Base-by-base conservation (phyloP, 2,797 vertebrate species). In the Decapterus maruadsi region DNA sequence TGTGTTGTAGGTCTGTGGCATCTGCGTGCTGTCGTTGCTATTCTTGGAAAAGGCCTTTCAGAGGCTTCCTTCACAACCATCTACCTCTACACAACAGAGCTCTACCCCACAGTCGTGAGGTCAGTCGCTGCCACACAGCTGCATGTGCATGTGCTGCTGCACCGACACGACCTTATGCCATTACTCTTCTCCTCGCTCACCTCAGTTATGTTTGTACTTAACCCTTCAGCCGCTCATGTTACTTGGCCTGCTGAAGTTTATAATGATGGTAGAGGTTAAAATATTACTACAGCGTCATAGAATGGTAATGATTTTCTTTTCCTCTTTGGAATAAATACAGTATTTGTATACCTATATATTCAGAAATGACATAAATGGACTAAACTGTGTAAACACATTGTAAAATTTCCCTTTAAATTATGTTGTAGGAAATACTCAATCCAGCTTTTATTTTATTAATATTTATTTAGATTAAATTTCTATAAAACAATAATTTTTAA, bases 91-190 rank as follows among this genome's bases (percentile, higher is more conserved):
- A 96, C 96, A 0, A 90, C 96, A 0, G 97, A 98, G 83, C 92
- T 98, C 53, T 98, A 93, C 77, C 97, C 97, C 26, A 98, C 97
- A 0, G 93, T 97, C 13, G 72, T 97, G 80, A 96, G 97, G 97
- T 97, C 85, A 89, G 92, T 67, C 1, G 6, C 56, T 4, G 2
- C 1, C 51, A 20, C 0, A 53, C 9, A 8, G 26, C 1, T 19
- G 11, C n/a, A 22, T 22, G 43, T 22, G 20, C n/a, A 3, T 9
- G 9, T 36, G 34, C 34, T 34, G 48, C 19, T 48, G 16, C 46
- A 48, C 7, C 8, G 43, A 17, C 16, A 19, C 0, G 14, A 16
- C 43, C 16, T 46, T 19, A 46, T 19, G 9, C 10, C 19, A 10
- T n/a, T 4, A 9, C n/a, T 10, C 16, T 10, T 3, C 46, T 48